Conservation (phyloP, 2,797 vertebrate species). For the Nasua narica region DNA sequence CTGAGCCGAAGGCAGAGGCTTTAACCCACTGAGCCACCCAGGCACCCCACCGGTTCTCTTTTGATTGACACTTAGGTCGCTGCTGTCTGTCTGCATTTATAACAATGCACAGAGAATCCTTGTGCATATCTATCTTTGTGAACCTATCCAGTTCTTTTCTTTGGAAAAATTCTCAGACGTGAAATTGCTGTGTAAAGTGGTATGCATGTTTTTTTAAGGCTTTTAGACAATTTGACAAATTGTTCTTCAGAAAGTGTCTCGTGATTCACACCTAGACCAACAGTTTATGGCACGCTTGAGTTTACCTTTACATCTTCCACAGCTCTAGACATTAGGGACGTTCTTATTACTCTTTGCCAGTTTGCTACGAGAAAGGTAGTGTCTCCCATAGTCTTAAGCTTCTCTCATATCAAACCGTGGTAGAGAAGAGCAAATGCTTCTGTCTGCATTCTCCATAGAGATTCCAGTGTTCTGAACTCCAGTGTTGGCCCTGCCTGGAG, state of each 20-base stretch:
- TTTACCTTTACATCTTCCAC: background rate
- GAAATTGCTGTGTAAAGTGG: background rate
- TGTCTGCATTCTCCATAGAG: background rate
- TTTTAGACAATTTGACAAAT: background rate
- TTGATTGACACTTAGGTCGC: background rate
- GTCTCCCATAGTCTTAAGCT: background rate
- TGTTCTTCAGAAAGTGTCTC: background rate
- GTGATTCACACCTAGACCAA: background rate
- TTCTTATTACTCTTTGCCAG: background rate
- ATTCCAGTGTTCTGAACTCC: accelerated
- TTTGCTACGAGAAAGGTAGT: background rate
- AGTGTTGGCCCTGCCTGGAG: background rate
- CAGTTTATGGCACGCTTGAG: background rate
- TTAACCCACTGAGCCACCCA: too few relatives aligned
- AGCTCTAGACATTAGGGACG: too few relatives aligned
- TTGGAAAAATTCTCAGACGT: background rate
- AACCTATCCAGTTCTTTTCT: background rate
- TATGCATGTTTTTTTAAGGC: background rate
- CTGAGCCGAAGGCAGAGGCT: too few relatives aligned
- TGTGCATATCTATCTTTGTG: accelerated
- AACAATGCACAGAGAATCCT: background rate
- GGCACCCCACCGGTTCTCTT: background rate
- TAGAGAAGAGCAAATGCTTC: accelerated
- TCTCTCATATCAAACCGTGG: background rate
- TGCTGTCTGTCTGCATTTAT: background rate